Conservation (phyloP, 2,113 vertebrate species). For the Hippocampus barbouri region DNA sequence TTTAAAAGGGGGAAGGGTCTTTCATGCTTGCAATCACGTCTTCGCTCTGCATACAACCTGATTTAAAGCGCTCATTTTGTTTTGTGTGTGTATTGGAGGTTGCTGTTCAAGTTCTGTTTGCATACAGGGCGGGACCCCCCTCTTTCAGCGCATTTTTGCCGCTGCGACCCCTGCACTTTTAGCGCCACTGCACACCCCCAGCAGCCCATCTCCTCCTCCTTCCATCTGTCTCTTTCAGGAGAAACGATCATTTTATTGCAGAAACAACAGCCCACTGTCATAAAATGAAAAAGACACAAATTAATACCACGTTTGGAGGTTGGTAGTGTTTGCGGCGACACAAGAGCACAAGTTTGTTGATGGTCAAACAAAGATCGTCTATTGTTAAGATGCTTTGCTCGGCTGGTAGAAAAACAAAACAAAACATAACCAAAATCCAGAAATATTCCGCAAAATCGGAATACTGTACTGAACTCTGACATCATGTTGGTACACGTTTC, state of each 20-base stretch:
- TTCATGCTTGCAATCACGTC: neutral
- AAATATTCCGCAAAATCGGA: too few species aligned
- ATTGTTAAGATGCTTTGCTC: fast-evolving
- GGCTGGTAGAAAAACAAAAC: neutral
- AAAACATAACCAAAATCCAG: too few species aligned
- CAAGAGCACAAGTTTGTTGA: neutral
- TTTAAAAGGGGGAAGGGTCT: neutral
- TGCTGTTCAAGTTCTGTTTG: slow-evolving; percentile 25
- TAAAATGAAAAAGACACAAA: slow-evolving; percentile 5
- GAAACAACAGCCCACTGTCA: slow-evolving; percentile 12
- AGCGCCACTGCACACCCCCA: slow-evolving; percentile 38
- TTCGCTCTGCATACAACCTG: neutral
- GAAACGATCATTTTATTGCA: slow-evolving; percentile 32
- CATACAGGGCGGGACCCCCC: slow-evolving; percentile 41
- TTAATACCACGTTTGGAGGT: slow-evolving; percentile 22
- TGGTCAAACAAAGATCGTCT: slow-evolving; percentile 28
- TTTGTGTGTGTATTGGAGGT: slow-evolving; percentile 5
- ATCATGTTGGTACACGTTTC: too few species aligned
- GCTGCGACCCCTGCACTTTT: slow-evolving; percentile 1
- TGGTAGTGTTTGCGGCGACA: neutral
- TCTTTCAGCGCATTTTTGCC: neutral
- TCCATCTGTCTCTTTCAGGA: slow-evolving; percentile 37
- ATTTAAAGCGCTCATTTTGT: slow-evolving; percentile 17
- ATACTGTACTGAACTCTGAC: too few species aligned
- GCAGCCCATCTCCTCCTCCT: neutral